Evolutionary conservation across 2,888 invertebrate species (phyloP).

Genomic region (Sarcophaga rosellei): DNA sequence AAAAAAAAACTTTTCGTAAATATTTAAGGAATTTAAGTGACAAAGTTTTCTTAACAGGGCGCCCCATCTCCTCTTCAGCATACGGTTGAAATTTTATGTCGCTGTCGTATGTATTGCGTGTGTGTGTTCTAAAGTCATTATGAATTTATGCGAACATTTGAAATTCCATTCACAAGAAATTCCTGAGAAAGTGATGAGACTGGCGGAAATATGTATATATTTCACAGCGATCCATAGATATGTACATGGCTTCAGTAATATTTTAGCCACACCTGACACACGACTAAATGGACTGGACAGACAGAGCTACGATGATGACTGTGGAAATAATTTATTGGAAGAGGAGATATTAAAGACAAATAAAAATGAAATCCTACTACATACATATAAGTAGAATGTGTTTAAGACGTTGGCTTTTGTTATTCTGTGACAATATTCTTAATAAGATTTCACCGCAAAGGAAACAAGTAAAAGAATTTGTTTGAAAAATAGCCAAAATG

Average conservation of each 20-base stretch:
- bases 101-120: not conserved
- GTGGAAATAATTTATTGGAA: too few relatives aligned
- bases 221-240: too few relatives aligned
- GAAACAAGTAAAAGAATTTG: not conserved
- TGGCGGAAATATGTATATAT: too few relatives aligned
- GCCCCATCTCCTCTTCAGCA: too few relatives aligned
- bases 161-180: slow-evolving; percentile 15
- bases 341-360: too few relatives aligned
- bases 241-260: not conserved
- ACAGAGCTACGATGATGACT: too few relatives aligned
- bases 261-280: slow-evolving; percentile 2
- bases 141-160: slow-evolving; percentile 21
- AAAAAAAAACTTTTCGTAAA: slow-evolving; percentile 3
- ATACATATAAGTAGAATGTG: too few relatives aligned
- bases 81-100: not conserved
- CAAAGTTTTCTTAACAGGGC: not conserved
- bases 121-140: slow-evolving; percentile 5
- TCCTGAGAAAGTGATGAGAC: not conserved
- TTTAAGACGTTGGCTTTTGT: not conserved
- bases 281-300: too few relatives aligned
- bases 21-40: slow-evolving; percentile 26
- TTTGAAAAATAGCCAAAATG: slow-evolving; percentile 5
- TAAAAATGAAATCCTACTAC: too few relatives aligned
- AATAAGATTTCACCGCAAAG: slow-evolving; percentile 22
- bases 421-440: slow-evolving; percentile 8